phyloP scores from a whole-genome alignment of 2,888 invertebrate genomes.

The Augiades crinisus region DNA sequence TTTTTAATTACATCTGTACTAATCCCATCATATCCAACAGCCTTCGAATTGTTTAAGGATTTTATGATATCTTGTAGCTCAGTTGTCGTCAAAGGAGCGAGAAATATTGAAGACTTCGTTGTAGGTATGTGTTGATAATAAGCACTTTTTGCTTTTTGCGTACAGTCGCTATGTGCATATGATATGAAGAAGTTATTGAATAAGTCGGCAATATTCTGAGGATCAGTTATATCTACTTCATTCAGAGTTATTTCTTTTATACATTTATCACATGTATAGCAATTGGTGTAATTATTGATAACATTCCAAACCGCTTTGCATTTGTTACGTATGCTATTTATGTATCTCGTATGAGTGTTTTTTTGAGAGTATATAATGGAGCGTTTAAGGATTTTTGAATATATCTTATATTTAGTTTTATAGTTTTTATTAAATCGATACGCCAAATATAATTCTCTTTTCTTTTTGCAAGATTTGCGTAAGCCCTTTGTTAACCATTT shows the following conservation, averaged over 20 bases:
- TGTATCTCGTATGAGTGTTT: background rate
- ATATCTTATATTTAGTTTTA: slow-evolving; percentile 1
- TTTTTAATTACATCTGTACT: background rate
- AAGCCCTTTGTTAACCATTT: background rate
- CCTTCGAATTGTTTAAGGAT: background rate
- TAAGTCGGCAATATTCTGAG: background rate
- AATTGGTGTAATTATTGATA: background rate
- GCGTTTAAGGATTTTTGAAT: background rate
- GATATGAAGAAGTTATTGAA: slow-evolving; percentile 13
- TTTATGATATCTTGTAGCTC: background rate
- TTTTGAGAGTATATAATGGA: background rate
- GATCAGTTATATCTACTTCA: background rate
- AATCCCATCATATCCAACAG: background rate
- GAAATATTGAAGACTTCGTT: background rate
- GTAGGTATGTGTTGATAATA: background rate
- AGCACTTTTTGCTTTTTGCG: too few species aligned
- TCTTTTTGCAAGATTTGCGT: background rate
- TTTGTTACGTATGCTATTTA: background rate
- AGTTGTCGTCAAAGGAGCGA: background rate
- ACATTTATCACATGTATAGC: too few species aligned
- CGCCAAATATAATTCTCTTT: background rate
- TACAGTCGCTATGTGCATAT: too few species aligned
- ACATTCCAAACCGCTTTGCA: background rate
- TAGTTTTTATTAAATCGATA: background rate
- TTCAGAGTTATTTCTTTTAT: background rate